These are phyloP conservation scores for Stenotaenia linearis DNA, from an alignment of 2,888 invertebrate genomes.

Conservation along the genomic window DNA sequence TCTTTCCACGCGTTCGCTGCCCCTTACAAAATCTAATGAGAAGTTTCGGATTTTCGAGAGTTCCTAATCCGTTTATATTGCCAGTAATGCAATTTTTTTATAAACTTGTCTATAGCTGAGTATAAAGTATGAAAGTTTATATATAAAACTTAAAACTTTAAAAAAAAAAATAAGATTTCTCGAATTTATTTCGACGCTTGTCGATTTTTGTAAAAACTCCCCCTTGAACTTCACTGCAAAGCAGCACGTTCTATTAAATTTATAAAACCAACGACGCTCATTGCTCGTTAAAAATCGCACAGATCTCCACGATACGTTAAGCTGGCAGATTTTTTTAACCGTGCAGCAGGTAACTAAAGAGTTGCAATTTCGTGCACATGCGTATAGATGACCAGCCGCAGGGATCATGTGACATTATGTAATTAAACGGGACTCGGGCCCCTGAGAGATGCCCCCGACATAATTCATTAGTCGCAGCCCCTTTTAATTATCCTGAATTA, in stretches of 20 bases:
- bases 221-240: neutral
- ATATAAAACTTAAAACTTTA: neutral
- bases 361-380: conserved; percentile 8
- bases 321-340: neutral
- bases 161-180: no score
- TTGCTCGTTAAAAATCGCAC: neutral
- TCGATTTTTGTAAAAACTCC: neutral
- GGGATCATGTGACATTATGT: conserved; percentile 28
- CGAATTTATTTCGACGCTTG: no score
- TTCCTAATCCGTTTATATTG: conserved; percentile 13
- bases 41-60: conserved; percentile 6
- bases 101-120: neutral
- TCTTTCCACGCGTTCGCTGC: neutral
- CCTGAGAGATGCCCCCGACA: conserved; percentile 29
- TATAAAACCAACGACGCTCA: neutral
- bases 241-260: neutral
- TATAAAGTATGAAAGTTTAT: neutral
- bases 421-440: conserved; percentile 29
- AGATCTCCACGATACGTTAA: no score
- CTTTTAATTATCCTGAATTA: conserved; percentile 29
- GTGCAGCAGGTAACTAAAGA: neutral
- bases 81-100: conserved; percentile 7
- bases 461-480: conserved; percentile 26
- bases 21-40: conserved; percentile 5
- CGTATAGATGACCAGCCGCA: conserved; percentile 12